Evolutionary conservation across 2,888 invertebrate genomes (phyloP).

Genomic region (Aporophyla lueneburgensis): DNA sequence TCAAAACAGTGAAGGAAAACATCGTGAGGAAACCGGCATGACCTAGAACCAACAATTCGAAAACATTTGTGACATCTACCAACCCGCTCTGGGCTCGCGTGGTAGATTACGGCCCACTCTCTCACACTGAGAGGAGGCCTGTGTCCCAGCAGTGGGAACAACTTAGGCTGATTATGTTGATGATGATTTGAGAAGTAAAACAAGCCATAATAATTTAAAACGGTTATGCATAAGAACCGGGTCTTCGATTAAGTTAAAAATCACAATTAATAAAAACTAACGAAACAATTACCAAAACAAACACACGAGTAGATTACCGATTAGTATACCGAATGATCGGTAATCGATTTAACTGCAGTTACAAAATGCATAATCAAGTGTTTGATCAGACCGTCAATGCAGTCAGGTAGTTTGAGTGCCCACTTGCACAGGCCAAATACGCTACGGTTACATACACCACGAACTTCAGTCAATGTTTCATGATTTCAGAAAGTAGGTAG

Average conservation of each 20-base stretch:
- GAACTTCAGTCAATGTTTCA: constrained; percentile 42
- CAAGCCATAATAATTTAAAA: neutral
- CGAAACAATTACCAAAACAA: constrained; percentile 44
- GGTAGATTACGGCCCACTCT: no score
- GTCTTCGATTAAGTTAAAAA: neutral
- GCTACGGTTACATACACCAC: constrained; percentile 38
- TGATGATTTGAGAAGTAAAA: no score
- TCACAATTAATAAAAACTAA: constrained; percentile 26
- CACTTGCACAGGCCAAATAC: constrained; percentile 61
- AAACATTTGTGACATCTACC: no score
- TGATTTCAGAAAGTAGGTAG: neutral
- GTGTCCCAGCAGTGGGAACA: no score
- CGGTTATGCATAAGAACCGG: neutral
- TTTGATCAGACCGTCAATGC: constrained; percentile 65
- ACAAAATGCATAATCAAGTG: constrained; percentile 68
- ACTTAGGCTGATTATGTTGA: no score
- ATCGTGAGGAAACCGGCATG: no score
- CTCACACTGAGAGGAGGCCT: no score
- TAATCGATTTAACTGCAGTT: constrained; percentile 65
- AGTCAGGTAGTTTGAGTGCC: constrained; percentile 65
- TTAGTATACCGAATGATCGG: constrained; percentile 51
- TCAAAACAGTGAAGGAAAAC: no score
- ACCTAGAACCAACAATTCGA: no score
- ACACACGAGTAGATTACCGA: constrained; percentile 48
- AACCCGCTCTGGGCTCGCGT: no score